These are phyloP conservation scores for Sebastes jordani DNA, from an alignment of 2,797 vertebrate genomes.

Conservation along the genomic window DNA sequence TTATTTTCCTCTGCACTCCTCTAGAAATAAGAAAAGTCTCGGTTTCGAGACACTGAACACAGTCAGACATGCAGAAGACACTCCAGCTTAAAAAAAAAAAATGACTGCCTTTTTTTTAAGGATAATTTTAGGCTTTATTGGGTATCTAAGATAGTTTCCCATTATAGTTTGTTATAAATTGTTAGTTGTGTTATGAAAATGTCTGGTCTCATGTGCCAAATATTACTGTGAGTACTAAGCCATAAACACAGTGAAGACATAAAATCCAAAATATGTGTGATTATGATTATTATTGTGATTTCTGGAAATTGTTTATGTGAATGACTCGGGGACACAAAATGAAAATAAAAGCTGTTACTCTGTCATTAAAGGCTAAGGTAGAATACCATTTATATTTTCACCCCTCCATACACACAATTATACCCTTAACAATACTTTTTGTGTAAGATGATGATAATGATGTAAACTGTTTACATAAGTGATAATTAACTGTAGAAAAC, in stretches of 20 bases:
- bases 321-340: background rate
- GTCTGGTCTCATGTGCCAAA: background rate
- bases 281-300: background rate
- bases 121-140: background rate
- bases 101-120: too few species aligned
- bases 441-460: background rate
- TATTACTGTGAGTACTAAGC: background rate
- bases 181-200: background rate
- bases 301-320: background rate
- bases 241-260: background rate
- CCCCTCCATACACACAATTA: background rate
- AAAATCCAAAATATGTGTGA: background rate
- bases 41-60: conserved; percentile 26
- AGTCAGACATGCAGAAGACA: conserved; percentile 20
- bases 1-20: conserved; percentile 63
- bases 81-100: background rate
- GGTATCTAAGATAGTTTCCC: background rate
- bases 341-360: background rate
- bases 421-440: background rate
- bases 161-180: background rate
- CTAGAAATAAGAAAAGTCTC: conserved; percentile 46
- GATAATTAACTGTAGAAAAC: conserved; percentile 1
- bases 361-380: conserved; percentile 11
- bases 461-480: conserved; percentile 4
- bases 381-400: background rate